These are phyloP conservation scores for Leucoptera coffeella DNA, from an alignment of 2,888 invertebrate genomes.

Conservation along the genomic window DNA sequence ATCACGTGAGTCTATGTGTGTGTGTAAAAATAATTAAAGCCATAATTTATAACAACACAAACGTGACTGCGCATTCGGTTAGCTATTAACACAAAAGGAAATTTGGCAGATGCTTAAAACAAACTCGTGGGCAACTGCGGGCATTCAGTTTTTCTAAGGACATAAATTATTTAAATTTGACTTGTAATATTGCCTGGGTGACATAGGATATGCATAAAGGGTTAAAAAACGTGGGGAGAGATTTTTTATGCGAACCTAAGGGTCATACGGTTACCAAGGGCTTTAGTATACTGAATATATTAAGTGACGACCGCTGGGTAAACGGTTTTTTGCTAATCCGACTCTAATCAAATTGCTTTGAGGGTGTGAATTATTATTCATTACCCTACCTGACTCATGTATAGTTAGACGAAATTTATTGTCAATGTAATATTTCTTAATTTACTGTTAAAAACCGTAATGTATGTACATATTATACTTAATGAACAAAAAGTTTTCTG, in stretches of 20 bases:
- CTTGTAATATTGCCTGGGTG: conserved; percentile 42
- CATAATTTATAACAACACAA: no score
- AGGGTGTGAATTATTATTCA: no score
- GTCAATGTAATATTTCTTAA: no score
- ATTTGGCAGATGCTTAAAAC: conserved; percentile 30
- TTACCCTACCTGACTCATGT: no score
- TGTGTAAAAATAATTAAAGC: not conserved
- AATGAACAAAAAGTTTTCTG: no score
- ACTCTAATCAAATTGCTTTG: no score
- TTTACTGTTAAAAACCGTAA: no score
- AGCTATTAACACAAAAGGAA: not conserved
- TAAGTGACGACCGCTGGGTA: not conserved
- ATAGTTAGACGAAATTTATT: no score
- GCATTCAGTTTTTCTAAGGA: conserved; percentile 11
- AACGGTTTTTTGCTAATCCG: no score
- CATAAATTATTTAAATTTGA: conserved; percentile 53
- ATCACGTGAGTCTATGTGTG: not conserved
- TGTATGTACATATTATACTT: no score
- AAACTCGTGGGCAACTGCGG: conserved; percentile 22
- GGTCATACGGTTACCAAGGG: conserved; percentile 17
- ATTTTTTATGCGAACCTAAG: conserved; percentile 27
- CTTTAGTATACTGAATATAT: conserved; percentile 15
- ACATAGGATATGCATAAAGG: conserved; percentile 49
- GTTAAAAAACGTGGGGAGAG: conserved; percentile 40
- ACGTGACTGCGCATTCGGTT: no score